Percentiles rank a stretch among this genome's conserved stretches.
Evolutionary conservation across 1,140 invertebrate genomes (phyloP).

Genomic region (Maconellicoccus hirsutus): DNA sequence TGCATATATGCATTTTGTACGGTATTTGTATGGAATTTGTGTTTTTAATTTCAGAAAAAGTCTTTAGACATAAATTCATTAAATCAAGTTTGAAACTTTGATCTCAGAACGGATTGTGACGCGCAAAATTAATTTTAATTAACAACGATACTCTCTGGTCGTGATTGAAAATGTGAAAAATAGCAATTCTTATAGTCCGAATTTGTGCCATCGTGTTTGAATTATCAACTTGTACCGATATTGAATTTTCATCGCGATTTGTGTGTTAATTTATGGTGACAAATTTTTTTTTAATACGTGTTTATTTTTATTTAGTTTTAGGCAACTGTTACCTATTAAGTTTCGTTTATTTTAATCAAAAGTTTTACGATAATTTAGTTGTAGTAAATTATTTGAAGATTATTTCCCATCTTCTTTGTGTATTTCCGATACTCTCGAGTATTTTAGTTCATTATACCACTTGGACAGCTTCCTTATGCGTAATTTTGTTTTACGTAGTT

Average conservation of each 20-base stretch:
- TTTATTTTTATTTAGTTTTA: not conserved
- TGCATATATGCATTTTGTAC: not conserved
- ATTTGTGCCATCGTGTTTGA: not conserved
- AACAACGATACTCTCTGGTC: too few species aligned
- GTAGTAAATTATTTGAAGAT: too few species aligned
- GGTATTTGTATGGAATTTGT: not conserved
- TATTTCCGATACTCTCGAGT: too few species aligned
- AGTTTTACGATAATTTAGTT: not conserved
- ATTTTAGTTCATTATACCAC: too few species aligned
- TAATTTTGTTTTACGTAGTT: too few species aligned
- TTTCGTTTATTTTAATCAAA: not conserved
- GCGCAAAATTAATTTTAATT: not conserved
- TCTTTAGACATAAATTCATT: not conserved
- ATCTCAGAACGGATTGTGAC: not conserved
- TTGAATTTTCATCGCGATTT: too few species aligned
- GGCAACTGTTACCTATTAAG: not conserved
- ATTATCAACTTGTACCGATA: not conserved
- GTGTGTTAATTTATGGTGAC: not conserved
- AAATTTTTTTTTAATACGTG: not conserved
- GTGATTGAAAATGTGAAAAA: not conserved
- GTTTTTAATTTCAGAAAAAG: constrained; percentile 3
- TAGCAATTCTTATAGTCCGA: not conserved
- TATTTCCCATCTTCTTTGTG: too few species aligned
- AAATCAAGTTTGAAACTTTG: not conserved
- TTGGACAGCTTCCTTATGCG: too few species aligned